These are phyloP conservation scores for Grammomys dolichurus DNA, from an alignment of 2,113 vertebrate species.

Conservation along the genomic window DNA sequence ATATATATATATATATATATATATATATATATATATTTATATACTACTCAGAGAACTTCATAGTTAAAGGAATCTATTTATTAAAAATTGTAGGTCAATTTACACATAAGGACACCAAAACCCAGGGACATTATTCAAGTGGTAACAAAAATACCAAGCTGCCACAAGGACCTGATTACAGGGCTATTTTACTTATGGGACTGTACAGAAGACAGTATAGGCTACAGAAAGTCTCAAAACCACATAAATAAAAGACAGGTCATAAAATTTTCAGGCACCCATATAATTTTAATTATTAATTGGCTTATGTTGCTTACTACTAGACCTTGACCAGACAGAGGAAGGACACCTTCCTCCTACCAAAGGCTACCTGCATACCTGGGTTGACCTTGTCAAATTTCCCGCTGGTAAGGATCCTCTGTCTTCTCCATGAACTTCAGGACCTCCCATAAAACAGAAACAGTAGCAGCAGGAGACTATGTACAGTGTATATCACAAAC, in stretches of 20 bases:
- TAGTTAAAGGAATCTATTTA: slow-evolving; percentile 18
- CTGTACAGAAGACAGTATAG: not conserved
- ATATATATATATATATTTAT: not conserved
- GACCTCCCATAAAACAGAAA: not conserved
- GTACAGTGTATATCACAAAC: not conserved
- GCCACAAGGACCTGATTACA: not conserved
- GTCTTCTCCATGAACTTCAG: not conserved
- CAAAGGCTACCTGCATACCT: not conserved
- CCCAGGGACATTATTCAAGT: not conserved
- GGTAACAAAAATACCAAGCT: not conserved
- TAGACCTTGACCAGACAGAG: not conserved
- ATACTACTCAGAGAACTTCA: slow-evolving; percentile 42
- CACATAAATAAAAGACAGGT: not conserved
- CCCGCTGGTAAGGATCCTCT: not conserved
- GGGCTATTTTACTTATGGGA: not conserved
- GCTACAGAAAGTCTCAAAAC: not conserved
- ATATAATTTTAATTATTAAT: not conserved
- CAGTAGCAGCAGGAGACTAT: no score
- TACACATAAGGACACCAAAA: not conserved
- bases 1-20: no score
- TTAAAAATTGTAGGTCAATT: not conserved
- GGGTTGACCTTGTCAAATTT: not conserved
- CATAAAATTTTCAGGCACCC: not conserved
- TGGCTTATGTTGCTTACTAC: not conserved
- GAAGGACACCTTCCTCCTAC: not conserved